Evolutionary conservation across 2,888 invertebrate species (phyloP).

Genomic region (Philopedon plagiatum): DNA sequence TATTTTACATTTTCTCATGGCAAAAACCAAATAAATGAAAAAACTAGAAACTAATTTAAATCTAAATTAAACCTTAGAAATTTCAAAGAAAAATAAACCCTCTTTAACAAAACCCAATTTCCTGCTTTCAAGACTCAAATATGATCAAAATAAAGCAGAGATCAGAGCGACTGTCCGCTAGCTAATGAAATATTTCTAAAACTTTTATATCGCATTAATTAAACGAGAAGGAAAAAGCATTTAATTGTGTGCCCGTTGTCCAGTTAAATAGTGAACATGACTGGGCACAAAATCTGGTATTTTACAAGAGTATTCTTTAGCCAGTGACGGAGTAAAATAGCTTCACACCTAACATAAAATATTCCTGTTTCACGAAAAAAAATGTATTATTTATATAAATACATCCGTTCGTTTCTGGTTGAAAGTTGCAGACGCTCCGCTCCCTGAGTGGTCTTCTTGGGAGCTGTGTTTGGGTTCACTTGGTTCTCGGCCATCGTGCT

Average conservation of each 20-base stretch:
- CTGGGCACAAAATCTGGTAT: conserved; percentile 37
- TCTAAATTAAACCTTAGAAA: too few species aligned
- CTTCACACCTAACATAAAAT: not conserved
- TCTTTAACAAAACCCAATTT: not conserved
- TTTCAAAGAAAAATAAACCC: too few species aligned
- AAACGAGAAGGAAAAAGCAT: conserved; percentile 32
- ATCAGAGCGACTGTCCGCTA: not conserved
- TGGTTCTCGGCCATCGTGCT: too few species aligned
- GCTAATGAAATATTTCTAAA: conserved; percentile 29
- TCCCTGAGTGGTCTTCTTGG: too few species aligned
- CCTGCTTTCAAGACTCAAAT: not conserved
- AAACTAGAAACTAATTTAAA: too few species aligned
- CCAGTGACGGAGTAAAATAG: conserved; percentile 12
- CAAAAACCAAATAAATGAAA: too few species aligned
- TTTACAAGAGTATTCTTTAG: conserved; percentile 2
- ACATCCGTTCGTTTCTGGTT: too few species aligned
- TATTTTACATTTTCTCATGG: too few species aligned
- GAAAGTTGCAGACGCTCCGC: too few species aligned
- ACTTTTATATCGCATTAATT: conserved; percentile 32
- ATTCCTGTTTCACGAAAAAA: too few species aligned
- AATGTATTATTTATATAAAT: too few species aligned
- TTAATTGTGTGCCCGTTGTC: conserved; percentile 43
- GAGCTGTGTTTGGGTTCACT: too few species aligned
- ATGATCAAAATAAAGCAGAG: not conserved
- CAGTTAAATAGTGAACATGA: conserved; percentile 43